A percentile compares a stretch with the other conserved stretches of the same genome.
Evolutionary conservation across 1,140 invertebrate species (phyloP).

Genomic region (Macrosteles quadrilineatus): DNA sequence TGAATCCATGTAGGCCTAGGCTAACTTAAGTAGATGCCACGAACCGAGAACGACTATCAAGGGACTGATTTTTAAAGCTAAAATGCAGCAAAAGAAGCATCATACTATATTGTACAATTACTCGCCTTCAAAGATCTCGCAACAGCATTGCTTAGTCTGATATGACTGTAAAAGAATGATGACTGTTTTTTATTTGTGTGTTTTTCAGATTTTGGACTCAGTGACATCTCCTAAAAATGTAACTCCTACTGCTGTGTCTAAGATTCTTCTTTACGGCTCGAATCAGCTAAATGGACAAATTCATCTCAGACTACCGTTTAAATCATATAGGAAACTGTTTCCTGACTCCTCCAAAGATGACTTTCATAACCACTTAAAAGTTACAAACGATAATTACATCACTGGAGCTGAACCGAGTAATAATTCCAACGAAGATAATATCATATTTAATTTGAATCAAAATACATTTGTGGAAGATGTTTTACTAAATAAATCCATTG

Average conservation of each 20-base stretch:
- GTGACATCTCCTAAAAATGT: not conserved
- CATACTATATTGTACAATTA: no score
- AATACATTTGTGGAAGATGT: not conserved
- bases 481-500: not conserved
- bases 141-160: no score
- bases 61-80: no score
- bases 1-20: no score
- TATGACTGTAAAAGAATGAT: no score
- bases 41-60: no score
- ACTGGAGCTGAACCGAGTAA: not conserved
- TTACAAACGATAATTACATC: not conserved
- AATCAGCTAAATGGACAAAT: not conserved
- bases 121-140: no score
- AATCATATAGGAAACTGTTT: conserved; percentile 5
- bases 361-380: not conserved
- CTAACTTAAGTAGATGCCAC: no score
- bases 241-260: not conserved
- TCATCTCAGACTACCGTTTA: not conserved
- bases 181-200: no score
- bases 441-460: conserved; percentile 2
- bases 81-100: no score
- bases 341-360: not conserved
- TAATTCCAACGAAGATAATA: not conserved
- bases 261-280: not conserved
- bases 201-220: conserved; percentile 3